These are phyloP conservation scores for Cyclargus thomasi DNA, from an alignment of 1,140 invertebrate species.

Conservation along the genomic window DNA sequence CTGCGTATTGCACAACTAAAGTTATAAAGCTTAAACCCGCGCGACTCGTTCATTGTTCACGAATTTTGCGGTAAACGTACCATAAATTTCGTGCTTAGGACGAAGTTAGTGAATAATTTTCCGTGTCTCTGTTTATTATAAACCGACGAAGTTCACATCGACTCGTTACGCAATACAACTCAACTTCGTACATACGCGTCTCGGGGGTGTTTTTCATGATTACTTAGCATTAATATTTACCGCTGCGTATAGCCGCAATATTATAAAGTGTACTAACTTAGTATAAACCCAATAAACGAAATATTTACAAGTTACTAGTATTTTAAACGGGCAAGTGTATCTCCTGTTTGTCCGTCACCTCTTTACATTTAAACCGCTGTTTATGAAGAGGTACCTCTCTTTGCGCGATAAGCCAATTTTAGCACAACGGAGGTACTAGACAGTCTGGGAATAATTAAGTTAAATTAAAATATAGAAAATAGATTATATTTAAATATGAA, in stretches of 20 bases:
- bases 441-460: too few relatives aligned
- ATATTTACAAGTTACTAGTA: too few relatives aligned
- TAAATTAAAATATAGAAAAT: too few relatives aligned
- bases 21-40: constrained; percentile 59
- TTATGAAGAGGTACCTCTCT: too few relatives aligned
- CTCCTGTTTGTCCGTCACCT: too few relatives aligned
- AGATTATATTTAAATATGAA: too few relatives aligned
- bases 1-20: constrained; percentile 44
- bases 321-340: too few relatives aligned
- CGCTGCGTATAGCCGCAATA: not conserved
- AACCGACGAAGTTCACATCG: constrained; percentile 47
- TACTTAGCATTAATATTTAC: not conserved
- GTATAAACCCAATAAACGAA: too few relatives aligned
- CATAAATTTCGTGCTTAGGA: constrained; percentile 62
- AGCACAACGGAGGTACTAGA: too few relatives aligned
- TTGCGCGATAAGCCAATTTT: too few relatives aligned
- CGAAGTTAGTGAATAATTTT: constrained; percentile 68
- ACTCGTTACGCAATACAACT: constrained; percentile 53
- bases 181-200: not conserved
- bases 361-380: too few relatives aligned
- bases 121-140: constrained; percentile 64
- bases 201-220: not conserved
- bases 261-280: not conserved
- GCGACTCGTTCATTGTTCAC: constrained; percentile 60
- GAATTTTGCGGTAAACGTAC: constrained; percentile 64